Conservation (phyloP, 1,140 invertebrate species). For the Drosophila sucinea region DNA sequence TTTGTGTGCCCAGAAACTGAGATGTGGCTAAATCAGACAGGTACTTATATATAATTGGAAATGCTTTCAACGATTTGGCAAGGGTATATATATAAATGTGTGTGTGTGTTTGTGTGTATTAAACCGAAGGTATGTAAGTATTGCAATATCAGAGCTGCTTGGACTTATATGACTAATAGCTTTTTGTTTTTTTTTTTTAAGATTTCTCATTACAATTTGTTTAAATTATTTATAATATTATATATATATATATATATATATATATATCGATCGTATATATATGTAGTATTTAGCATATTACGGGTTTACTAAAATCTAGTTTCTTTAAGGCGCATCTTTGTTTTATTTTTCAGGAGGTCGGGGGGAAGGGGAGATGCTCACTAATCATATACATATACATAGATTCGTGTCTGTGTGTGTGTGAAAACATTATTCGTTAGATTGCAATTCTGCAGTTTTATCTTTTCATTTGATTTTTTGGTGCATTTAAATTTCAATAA, state of each 20-base stretch:
- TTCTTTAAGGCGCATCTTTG: conserved; percentile 60
- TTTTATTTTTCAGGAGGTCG: not conserved
- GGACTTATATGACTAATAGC: conserved; percentile 66
- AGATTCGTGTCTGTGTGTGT: conserved; percentile 49
- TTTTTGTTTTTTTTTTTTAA: conserved; percentile 51
- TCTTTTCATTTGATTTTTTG: conserved; percentile 51
- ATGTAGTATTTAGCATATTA: conserved; percentile 35
- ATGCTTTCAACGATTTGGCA: conserved; percentile 10
- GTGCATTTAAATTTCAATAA: conserved; percentile 79
- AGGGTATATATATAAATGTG: conserved; percentile 18
- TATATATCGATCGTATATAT: conserved; percentile 43
- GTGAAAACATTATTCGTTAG: conserved; percentile 18
- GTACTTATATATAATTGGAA: not conserved
- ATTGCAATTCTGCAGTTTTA: conserved; percentile 28
- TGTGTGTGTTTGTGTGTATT: not conserved
- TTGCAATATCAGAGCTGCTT: conserved; percentile 68
- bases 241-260: not conserved
- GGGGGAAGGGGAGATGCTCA: conserved; percentile 41
- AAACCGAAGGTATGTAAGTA: conserved; percentile 43
- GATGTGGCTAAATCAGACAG: too few species aligned
- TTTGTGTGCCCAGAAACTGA: too few species aligned
- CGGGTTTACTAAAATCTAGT: conserved; percentile 45
- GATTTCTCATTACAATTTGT: conserved; percentile 47
- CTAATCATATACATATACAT: conserved; percentile 63
- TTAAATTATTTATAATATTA: conserved; percentile 9